Evolutionary conservation across 2,888 invertebrate genomes (phyloP), one percentile per base, ranked within the genome.

Genomic region (Timema cristinae): DNA sequence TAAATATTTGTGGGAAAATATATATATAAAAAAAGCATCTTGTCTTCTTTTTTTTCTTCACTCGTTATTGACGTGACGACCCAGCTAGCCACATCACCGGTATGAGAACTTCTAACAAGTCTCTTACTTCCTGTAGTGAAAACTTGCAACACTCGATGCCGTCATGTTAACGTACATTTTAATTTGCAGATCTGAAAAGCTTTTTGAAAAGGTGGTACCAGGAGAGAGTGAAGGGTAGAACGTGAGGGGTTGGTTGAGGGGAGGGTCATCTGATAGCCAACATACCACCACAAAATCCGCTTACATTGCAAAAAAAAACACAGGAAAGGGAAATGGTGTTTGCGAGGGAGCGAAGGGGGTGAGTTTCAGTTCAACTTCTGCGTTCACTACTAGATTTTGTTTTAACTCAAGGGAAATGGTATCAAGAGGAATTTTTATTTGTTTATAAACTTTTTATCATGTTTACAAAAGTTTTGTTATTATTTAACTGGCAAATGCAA

Each of bases 211-310:
- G 54, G 13, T 54, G 54, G 54, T 32, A 32, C 32, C 4, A 32
- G 4, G 32, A 4, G 32, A 32, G 32, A 32, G 32, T 32, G 32
- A 4, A 32, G 32, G 32, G 32, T 2, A 2, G 32, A 32, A 32
- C 32, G 32, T 32, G 1, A 32, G 32, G 32, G 32, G 32, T 32
- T 32, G 32, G 32, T 32, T 32, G 50, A 50, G 67, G n/a, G 50
- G 54, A 51, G 52, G 54, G 68, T 15, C 32, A 54, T 54, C 54
- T 51, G 54, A 68, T 68, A 68, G 32, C 68, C 68, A 48, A 54
- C 52, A 54, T 68, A 11, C 32, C 68, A 51, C 68, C 68, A 51
- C 68, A 68, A 68, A 32, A 54, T 67, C 68, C 51, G 52, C 68
- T 68, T 68, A 68, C 67, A n/a, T 50, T 51, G 16, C 13, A 8